Conservation (phyloP, 2,113 vertebrate species). For the Helogale parvula region DNA sequence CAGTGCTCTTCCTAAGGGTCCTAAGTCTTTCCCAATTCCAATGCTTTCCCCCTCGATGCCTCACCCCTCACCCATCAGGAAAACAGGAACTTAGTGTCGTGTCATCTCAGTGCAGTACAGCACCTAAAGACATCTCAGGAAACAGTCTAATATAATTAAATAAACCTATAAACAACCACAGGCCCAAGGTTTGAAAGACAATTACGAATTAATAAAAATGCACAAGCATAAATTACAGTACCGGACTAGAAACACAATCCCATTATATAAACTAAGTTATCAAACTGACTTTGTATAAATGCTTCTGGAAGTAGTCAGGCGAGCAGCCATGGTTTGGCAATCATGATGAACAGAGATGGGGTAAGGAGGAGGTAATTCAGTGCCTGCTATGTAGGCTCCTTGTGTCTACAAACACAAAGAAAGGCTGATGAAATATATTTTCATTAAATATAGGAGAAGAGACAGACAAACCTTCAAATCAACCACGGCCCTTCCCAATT, state of each 20-base stretch:
- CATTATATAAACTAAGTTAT: constrained; percentile 59
- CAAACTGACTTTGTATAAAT: constrained; percentile 37
- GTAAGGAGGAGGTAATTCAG: neutral
- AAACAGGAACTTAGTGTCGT: neutral
- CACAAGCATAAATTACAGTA: constrained; percentile 42
- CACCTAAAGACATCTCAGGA: constrained; percentile 30
- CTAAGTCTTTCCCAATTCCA: neutral
- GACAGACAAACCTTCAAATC: neutral
- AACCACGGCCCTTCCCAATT: neutral
- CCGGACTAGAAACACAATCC: constrained; percentile 52
- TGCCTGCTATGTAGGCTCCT: neutral
- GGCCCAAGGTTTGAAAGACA: constrained; percentile 10
- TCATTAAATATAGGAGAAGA: neutral
- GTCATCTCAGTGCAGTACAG: neutral
- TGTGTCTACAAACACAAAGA: neutral
- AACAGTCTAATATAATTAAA: constrained; percentile 51
- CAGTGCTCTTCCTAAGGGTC: neutral
- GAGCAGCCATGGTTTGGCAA: neutral
- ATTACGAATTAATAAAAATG: constrained; percentile 71
- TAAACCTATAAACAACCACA: constrained; percentile 53
- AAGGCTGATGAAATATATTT: neutral
- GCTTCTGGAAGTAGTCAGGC: constrained; percentile 48
- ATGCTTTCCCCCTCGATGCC: neutral
- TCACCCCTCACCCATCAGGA: neutral
- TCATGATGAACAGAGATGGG: neutral